Evolutionary conservation across 1,140 invertebrate genomes (phyloP).

Genomic region (Polypedilum pembai): DNA sequence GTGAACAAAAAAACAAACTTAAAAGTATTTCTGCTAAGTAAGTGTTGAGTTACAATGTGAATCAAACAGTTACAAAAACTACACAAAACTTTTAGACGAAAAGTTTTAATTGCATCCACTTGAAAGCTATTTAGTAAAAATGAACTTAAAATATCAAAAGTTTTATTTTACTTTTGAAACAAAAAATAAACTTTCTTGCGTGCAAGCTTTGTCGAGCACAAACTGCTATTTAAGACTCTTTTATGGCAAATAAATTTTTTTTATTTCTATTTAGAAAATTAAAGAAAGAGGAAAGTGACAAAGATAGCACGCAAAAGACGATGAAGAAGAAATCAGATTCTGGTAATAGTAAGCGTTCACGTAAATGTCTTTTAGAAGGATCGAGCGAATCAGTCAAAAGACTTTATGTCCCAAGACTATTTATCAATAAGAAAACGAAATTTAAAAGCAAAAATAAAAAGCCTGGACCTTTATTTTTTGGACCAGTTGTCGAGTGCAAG

Average conservation of each 20-base stretch:
- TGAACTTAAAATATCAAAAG: too few species aligned
- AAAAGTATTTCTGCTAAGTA: too few species aligned
- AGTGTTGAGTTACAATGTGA: too few species aligned
- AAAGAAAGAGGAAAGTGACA: background rate
- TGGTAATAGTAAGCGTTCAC: background rate
- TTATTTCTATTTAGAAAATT: background rate
- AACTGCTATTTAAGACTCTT: too few species aligned
- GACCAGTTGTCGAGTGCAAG: background rate
- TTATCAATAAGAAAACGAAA: background rate
- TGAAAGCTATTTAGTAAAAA: too few species aligned
- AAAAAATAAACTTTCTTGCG: too few species aligned
- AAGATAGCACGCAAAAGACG: background rate
- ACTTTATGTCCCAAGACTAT: background rate
- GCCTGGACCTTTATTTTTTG: background rate
- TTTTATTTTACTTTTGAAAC: too few species aligned
- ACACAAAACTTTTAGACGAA: too few species aligned
- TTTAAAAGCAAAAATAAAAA: background rate
- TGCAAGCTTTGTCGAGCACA: too few species aligned
- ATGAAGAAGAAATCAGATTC: background rate
- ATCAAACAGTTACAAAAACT: too few species aligned
- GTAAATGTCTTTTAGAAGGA: background rate
- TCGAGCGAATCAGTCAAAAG: background rate
- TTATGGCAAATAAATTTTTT: background rate
- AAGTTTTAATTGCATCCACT: too few species aligned
- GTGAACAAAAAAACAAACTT: too few species aligned